Evolutionary conservation across 2,113 vertebrate species (phyloP).

Genomic region (Taxidea taxus): DNA sequence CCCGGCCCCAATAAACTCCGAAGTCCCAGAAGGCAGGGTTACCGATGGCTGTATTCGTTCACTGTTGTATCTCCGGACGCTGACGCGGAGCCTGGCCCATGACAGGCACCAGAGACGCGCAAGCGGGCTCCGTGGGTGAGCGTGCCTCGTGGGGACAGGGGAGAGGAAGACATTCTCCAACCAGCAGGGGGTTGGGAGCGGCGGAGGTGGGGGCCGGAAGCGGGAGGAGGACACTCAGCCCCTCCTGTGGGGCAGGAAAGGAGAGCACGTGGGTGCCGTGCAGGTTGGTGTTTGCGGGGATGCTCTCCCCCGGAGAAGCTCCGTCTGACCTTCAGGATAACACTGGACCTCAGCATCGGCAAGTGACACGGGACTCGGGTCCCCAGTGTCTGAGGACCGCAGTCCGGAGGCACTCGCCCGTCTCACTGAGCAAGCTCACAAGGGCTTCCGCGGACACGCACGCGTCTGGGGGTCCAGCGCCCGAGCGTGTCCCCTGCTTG

Average conservation of each 20-base stretch:
- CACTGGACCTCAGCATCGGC: neutral
- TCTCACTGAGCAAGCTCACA: neutral
- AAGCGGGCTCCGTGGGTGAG: neutral
- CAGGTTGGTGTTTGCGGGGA: too few species aligned
- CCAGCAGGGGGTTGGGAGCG: fast-evolving
- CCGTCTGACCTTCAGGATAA: neutral
- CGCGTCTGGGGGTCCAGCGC: fast-evolving
- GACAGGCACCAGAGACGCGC: neutral
- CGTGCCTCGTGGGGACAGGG: neutral
- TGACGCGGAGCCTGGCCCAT: neutral
- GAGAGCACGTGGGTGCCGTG: neutral
- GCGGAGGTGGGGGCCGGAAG: neutral
- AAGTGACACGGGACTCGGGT: neutral
- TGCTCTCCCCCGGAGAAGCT: neutral
- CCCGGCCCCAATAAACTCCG: neutral
- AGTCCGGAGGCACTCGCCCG: too few species aligned
- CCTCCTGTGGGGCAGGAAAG: neutral
- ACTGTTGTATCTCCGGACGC: neutral
- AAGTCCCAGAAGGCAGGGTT: neutral
- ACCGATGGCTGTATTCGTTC: neutral
- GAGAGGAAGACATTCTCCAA: neutral
- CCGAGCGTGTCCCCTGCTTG: neutral
- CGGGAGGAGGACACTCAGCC: neutral
- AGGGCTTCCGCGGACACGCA: too few species aligned
- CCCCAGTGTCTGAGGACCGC: neutral